Conservation (phyloP, 2,113 vertebrate genomes). For the Forbesichthys agassizii region DNA sequence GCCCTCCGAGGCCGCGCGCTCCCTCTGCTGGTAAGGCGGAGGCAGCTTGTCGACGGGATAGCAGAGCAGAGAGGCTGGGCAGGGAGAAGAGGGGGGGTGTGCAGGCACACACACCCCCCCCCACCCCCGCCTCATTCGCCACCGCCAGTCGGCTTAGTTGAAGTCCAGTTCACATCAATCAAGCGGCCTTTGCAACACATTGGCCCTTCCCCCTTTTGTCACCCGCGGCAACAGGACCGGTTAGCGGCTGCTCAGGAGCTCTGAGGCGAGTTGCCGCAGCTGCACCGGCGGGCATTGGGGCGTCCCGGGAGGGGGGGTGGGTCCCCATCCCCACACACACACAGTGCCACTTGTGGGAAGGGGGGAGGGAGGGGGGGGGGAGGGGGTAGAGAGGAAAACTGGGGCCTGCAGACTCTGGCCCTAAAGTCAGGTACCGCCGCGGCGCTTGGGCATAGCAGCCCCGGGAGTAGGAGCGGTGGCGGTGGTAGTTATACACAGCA, state of each 20-base stretch:
- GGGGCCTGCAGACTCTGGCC: conserved; percentile 62
- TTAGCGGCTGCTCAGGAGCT: conserved; percentile 21
- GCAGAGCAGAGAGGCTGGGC: conserved; percentile 11
- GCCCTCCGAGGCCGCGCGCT: neutral
- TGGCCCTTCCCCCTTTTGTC: no score
- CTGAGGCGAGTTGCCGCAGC: conserved; percentile 44
- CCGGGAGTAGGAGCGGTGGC: conserved; percentile 71
- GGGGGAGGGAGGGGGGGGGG: conserved; percentile 24
- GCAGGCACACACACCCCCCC: neutral
- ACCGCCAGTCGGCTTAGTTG: no score
- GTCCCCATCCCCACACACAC: conserved; percentile 7
- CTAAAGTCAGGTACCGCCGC: conserved; percentile 74
- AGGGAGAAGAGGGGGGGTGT: neutral
- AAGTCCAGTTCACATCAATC: no score
- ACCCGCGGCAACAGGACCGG: no score
- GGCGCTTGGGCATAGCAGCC: conserved; percentile 73
- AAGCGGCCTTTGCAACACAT: no score
- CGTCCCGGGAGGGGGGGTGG: conserved; percentile 55
- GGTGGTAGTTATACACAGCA: conserved; percentile 80
- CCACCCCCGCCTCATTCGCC: neutral
- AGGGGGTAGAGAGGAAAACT: conserved; percentile 23
- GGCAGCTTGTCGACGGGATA: conserved; percentile 32
- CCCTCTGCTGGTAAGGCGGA: conserved; percentile 1
- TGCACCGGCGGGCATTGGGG: conserved; percentile 40
- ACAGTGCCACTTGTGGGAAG: conserved; percentile 52